phyloP scores from a whole-genome alignment of 1,140 invertebrate genomes.

The Lepidurus packardi region DNA sequence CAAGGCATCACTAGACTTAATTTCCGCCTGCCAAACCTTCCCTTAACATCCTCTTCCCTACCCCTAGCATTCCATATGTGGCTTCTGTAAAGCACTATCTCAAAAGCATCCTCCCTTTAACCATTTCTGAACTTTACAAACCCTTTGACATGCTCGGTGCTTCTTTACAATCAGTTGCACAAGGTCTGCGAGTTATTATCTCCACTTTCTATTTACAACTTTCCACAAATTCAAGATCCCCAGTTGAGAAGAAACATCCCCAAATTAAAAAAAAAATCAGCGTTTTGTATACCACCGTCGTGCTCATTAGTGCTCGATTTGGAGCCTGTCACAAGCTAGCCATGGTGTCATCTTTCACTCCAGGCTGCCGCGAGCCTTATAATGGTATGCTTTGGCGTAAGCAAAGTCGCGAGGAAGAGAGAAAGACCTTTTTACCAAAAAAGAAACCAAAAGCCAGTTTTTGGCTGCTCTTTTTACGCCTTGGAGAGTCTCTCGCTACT shows the following conservation, averaged over 20 bases:
- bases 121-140: neutral
- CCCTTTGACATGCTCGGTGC: neutral
- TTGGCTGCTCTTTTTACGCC: neutral
- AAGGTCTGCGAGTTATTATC: neutral
- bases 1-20: neutral
- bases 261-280: neutral
- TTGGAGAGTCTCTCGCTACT: neutral
- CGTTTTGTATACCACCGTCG: constrained; percentile 21
- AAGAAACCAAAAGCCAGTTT: neutral
- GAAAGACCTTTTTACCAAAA: no score
- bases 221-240: neutral
- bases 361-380: neutral
- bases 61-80: neutral
- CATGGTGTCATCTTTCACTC: constrained; percentile 12
- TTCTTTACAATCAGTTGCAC: neutral
- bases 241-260: neutral
- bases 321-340: constrained; percentile 20
- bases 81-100: neutral
- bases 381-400: neutral
- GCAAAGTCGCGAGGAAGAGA: neutral
- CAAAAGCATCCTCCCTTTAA: neutral
- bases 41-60: neutral
- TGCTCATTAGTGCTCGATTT: constrained; percentile 21
- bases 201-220: neutral
- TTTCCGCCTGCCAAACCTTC: constrained; percentile 16